Base-by-base conservation (phyloP, 2,888 invertebrate species). In the Incurvaria masculella region DNA sequence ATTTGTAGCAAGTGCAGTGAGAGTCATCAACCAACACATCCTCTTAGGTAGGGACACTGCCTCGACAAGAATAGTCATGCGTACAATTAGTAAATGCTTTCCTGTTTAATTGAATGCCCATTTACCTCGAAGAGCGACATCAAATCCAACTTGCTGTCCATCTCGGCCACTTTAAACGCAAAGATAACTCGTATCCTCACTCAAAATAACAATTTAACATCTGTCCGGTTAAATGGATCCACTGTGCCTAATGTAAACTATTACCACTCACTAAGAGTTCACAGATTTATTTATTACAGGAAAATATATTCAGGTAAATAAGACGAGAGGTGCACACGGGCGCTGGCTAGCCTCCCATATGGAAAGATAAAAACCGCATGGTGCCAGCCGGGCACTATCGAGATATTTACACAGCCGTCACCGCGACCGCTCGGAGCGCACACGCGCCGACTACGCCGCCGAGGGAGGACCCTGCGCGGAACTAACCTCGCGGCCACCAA, bases 81-180 rank as follows among this genome's bases (percentile, higher is more conserved):
- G n/a, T n/a, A n/a, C n/a, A n/a, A n/a, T n/a, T n/a, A n/a, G n/a
- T n/a, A n/a, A n/a, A n/a, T n/a, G n/a, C n/a, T n/a, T n/a, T n/a
- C n/a, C n/a, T n/a, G n/a, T n/a, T n/a, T n/a, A n/a, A 20, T 44
- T 21, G 8, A 26, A 16, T 11, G 6, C 49, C 50, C 49, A 53
- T 55, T 66, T 78, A 79, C 79, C 79, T 79, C 79, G 57, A 79
- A 68, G 46, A 79, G 59, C 16, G 79, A 78, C 63, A 79, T 63
- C 47, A 79, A 61, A 59, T 79, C 79, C 68, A 79, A 59, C 66
- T 74, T 79, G 64, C 65, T 75, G 71, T 78, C 78, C 79, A 78
- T 78, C 58, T 62, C 73, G 52, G 57, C 51, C 59, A 59, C 59
- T 61, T 5, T 16, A 14, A 16, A 42, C 18, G 17, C 6, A 42